Conservation (phyloP, 2,113 vertebrate species). For the Brachypodius melanocephalos region DNA sequence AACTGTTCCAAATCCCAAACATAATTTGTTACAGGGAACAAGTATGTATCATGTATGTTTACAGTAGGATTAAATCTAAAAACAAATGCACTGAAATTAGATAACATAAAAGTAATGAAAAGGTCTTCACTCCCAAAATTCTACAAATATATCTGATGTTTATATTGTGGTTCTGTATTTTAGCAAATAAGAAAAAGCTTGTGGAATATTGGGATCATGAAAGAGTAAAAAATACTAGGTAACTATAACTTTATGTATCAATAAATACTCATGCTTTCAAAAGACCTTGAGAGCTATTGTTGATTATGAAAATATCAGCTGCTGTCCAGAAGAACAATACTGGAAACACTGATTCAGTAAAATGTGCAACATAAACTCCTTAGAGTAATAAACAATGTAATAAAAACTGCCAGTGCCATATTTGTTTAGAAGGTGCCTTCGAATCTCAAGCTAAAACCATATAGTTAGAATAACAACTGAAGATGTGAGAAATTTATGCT, state of each 20-base stretch:
- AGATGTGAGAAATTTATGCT: neutral
- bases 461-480: neutral
- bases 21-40: neutral
- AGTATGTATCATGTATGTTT: neutral
- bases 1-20: neutral
- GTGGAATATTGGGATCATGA: neutral
- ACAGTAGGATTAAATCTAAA: neutral
- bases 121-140: neutral
- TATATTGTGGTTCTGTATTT: neutral
- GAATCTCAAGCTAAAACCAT: neutral
- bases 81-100: neutral
- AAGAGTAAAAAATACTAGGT: neutral
- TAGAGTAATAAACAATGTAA: neutral
- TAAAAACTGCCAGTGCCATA: neutral
- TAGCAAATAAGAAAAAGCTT: neutral
- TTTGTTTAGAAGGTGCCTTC: constrained; percentile 21
- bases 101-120: neutral
- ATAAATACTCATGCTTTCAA: neutral
- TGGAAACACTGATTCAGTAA: constrained; percentile 7
- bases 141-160: neutral
- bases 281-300: neutral
- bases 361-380: neutral
- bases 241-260: neutral
- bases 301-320: neutral
- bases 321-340: neutral